These are phyloP conservation scores for Myotis pilosus DNA, from an alignment of 2,797 vertebrate species.

Conservation along the genomic window DNA sequence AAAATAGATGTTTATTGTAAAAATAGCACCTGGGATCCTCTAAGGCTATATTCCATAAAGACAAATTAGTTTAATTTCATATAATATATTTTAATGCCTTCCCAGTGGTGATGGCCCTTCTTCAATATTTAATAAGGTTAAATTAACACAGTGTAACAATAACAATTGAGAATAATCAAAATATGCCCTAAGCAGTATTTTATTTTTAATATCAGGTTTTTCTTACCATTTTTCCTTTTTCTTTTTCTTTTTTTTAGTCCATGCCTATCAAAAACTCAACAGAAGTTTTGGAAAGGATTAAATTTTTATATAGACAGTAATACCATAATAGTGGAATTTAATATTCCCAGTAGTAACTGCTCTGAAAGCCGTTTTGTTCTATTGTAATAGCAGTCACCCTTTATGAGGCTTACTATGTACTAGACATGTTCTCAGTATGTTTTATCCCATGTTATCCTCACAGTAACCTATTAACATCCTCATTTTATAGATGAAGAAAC, in stretches of 20 bases:
- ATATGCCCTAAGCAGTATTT: constrained; percentile 39
- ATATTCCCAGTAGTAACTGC: not conserved
- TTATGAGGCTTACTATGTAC: not conserved
- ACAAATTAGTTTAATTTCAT: constrained; percentile 67
- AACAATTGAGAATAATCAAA: constrained; percentile 58
- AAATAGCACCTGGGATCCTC: constrained; percentile 38
- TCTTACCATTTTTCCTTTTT: not conserved
- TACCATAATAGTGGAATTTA: not conserved
- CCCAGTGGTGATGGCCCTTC: not conserved
- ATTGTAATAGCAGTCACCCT: not conserved
- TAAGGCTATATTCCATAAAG: constrained; percentile 48
- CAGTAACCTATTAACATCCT: not conserved
- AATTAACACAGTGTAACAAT: constrained; percentile 26
- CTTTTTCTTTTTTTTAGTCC: not conserved
- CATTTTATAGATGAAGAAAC: not conserved
- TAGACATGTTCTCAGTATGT: not conserved
- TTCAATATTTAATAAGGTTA: constrained; percentile 65
- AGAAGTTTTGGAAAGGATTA: constrained; percentile 35
- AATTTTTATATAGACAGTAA: constrained; percentile 6
- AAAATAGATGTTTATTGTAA: constrained; percentile 38
- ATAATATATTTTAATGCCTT: constrained; percentile 52
- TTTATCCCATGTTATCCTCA: not conserved
- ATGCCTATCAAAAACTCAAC: not conserved
- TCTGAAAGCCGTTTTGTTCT: constrained; percentile 7
- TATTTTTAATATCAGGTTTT: not conserved